Base-by-base conservation (phyloP, 1,140 invertebrate genomes). In the Bicyclus anynana region DNA sequence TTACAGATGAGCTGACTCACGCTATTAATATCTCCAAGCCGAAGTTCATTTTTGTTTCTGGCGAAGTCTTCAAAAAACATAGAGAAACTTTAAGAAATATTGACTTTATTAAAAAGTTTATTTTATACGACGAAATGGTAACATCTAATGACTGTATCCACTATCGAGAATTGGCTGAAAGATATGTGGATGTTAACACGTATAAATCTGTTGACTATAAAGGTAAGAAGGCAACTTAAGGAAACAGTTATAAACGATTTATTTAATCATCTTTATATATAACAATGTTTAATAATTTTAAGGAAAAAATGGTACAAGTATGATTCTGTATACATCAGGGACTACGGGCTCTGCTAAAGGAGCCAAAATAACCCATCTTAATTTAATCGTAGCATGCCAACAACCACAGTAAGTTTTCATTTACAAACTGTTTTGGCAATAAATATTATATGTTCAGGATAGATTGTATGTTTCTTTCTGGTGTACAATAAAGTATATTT, bases 311-410 rank as follows among this genome's bases (percentile, higher is more conserved):
- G 68, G 77, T 23, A 84, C 79, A 1, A 72, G 77, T 16, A 59
- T 88, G 12, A 84, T 92, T 60, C 71, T 90, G 0, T 91, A 81
- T 61, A 92, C 94, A 1, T 95, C 94, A 63, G 95, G 95, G 12
- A 96, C 95, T 1, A 95, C 94, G 23, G 94, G 95, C 27, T 79
- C 92, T 14, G 93, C 95, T 0, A 96, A 96, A 87, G 95, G 94
- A 18, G 95, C 95, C 0, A 91, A 92, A 78, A 72, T 95, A 9
- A 94, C 93, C 9, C 94, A 96, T 62, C 42, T 48, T 6, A 72
- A 70, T 58, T 29, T 72, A 26, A 74, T 74, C 12, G 52, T 61
- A 1, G 7, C 59, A n/a, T 33, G 37, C 33, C 49, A 59, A 17
- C 69, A 68, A 51, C 52, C 64, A 20, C 10, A 55, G 69, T 80